Conservation (phyloP, 2,113 vertebrate genomes). For the Otolemur garnettii region DNA sequence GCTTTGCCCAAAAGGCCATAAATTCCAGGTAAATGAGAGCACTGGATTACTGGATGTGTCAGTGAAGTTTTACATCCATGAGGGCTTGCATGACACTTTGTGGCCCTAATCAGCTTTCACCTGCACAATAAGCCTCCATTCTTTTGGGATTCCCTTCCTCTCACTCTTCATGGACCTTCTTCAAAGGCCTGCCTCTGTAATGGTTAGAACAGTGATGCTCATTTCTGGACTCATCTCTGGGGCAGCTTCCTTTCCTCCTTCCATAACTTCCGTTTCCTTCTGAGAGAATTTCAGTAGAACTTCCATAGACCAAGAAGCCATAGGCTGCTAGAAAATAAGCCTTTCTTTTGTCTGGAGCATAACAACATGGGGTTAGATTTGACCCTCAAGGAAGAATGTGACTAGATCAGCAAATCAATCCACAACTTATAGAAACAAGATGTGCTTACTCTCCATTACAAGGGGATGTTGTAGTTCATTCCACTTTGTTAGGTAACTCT, state of each 20-base stretch:
- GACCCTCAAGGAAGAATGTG: background rate
- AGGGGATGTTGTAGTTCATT: conserved; percentile 10
- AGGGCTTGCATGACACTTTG: background rate
- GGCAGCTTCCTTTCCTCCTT: background rate
- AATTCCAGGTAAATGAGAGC: background rate
- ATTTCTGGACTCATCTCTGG: background rate
- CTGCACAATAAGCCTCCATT: background rate
- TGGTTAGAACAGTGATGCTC: background rate
- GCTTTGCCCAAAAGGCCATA: background rate
- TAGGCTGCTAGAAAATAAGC: background rate
- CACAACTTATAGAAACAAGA: conserved; percentile 17
- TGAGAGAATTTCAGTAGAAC: background rate
- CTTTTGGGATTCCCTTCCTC: background rate
- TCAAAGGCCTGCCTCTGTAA: background rate
- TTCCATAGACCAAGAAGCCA: background rate
- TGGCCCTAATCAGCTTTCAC: background rate
- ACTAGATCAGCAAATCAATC: conserved; percentile 51
- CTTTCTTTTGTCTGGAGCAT: conserved; percentile 43
- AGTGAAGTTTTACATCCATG: background rate
- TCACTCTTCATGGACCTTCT: background rate
- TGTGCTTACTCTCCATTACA: conserved; percentile 35
- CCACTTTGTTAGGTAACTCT: background rate
- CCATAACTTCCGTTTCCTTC: conserved; percentile 45
- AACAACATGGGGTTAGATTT: background rate
- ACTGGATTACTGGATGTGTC: background rate